Base-by-base conservation (phyloP, 2,113 vertebrate species). In the Lagopus muta region DNA sequence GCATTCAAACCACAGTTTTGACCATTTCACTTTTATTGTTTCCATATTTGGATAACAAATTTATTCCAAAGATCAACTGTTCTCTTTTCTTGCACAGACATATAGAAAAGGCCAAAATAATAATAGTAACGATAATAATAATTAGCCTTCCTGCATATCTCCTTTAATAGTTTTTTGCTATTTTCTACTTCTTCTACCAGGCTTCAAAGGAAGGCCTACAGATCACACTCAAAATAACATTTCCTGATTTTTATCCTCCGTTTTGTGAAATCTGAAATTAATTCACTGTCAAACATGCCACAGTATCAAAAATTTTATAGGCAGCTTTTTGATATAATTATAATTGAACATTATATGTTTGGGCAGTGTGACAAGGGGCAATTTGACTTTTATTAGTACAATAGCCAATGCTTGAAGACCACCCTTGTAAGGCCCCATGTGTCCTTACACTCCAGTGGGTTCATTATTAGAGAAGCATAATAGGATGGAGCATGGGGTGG, bases 381-480 rank as follows among this genome's bases (percentile, higher is more conserved):
- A 57, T 90, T 92, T 91, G 12, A 71, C 81, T 97, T 95, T 94
- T 85, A 88, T n/a, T 81, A 55, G 45, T 77, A 36, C 64, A 67
- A 69, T 82, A 84, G 43, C 72, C 57, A 84, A 38, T 55, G 65
- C 82, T 75, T 92, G 58, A 82, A 95, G 92, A 96, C 90, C 93
- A 96, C 91, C 89, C 89, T 85, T 85, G 8, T 89, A 81, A 95
- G 52, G 71, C 36, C 70, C 36, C 86, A 72, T 21, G 69, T 27
- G 30, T 4, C 36, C 97, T 96, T 76, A 91, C 27, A 86, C 74
- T 94, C 58, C 85, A 94, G 13, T 88, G 57, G 45, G 7, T 69
- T 93, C 66, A 88, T 85, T 93, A 91, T 96, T 77, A 88, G 91
- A 86, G 77, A 57, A 83, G 66, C 43, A 94, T 40, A 97, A 96